Base-by-base conservation (phyloP, 2,888 invertebrate genomes). In the Ligdia adustata region DNA sequence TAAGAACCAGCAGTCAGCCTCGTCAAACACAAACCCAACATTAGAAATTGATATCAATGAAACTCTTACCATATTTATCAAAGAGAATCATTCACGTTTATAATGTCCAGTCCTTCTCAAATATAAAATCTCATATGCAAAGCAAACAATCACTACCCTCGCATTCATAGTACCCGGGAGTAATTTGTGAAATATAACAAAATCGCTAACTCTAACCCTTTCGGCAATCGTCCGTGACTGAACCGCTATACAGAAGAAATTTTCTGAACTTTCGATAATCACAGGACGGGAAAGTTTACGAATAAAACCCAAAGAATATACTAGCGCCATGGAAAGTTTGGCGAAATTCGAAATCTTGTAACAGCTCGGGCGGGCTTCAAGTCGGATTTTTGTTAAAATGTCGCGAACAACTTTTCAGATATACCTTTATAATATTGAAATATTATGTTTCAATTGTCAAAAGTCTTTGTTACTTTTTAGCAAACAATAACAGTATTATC, bases 201-300 rank as follows among this genome's bases (percentile, higher is more conserved):
- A 69, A 66, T 63, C 58, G 58, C 64, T 59, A 62, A 63, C 48
- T 66, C 59, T 50, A 64, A 55, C 62, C 61, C 64, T 72, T 66
- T 48, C 45, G 44, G 50, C 65, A 11, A 57, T 58, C 57, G 55
- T 59, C 64, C 62, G 59, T 62, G 66, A 62, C 69, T 62, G 55
- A 66, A 64, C 55, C 60, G 48, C 42, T 52, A 39, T 29, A 59
- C 57, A 69, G 69, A 72, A 66, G 62, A 69, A 62, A 69, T 64
- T 65, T n/a, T 60, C 57, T 35, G 22, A 64, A 71, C 57, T 69
- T 69, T 66, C 69, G 66, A 74, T 75, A 72, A 75, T 75, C 68
- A 71, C 62, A 62, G 66, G 66, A 60, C 62, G 65, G 57, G 60
- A 66, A 75, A 75, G 59, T 75, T 75, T 65, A 56, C 55, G 46